Evolutionary conservation across 1,140 invertebrate genomes (phyloP).

Genomic region (Anastatus disparis): DNA sequence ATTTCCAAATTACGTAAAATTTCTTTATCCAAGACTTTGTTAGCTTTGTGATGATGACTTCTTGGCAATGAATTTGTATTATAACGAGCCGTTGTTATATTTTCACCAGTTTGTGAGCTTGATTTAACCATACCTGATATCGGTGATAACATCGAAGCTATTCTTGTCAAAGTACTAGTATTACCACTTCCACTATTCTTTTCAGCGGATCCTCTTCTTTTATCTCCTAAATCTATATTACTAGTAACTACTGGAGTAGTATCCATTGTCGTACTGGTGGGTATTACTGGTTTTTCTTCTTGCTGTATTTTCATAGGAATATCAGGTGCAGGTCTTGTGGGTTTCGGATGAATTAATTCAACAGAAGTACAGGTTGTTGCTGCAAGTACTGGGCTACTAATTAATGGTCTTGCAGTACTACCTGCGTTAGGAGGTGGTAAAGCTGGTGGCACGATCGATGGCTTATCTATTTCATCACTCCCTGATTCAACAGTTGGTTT

Average conservation of each 20-base stretch:
- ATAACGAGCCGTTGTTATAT: background rate
- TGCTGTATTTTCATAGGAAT: conserved; percentile 47
- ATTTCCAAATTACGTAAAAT: conserved; percentile 81
- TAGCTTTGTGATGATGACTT: conserved; percentile 70
- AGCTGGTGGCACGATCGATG: conserved; percentile 60
- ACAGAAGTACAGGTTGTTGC: conserved; percentile 82
- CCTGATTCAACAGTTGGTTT: too few relatives aligned
- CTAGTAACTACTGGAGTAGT: conserved; percentile 26
- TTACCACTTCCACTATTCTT: conserved; percentile 46
- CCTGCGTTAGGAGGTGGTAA: conserved; percentile 71
- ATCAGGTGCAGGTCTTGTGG: conserved; percentile 61
- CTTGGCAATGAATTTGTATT: conserved; percentile 71
- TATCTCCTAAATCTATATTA: too few relatives aligned
- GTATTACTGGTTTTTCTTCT: conserved; percentile 42
- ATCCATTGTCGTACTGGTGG: conserved; percentile 59
- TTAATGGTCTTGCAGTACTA: conserved; percentile 75
- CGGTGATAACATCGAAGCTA: conserved; percentile 81
- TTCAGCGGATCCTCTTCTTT: conserved; percentile 40
- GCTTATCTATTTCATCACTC: background rate
- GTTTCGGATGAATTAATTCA: conserved; percentile 71
- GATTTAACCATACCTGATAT: conserved; percentile 65
- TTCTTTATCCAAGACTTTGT: conserved; percentile 76
- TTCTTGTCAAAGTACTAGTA: conserved; percentile 75
- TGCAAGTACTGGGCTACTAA: conserved; percentile 82
- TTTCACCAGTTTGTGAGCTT: conserved; percentile 33